These are phyloP conservation scores for Prionchulus punctatus DNA, from an alignment of 2,888 invertebrate species.

Conservation along the genomic window DNA sequence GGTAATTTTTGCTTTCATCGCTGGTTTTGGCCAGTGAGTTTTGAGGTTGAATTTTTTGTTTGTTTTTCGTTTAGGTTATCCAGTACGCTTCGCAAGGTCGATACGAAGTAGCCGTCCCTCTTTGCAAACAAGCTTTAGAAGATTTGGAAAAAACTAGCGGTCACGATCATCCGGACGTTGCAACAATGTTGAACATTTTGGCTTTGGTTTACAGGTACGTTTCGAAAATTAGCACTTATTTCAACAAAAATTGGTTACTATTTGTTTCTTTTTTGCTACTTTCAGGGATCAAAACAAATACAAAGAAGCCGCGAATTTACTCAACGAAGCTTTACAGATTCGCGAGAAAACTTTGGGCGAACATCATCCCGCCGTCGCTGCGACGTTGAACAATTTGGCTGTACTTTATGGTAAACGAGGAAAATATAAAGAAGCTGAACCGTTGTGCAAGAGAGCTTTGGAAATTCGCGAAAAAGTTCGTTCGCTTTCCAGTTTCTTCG, in stretches of 20 bases:
- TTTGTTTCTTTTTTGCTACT: not conserved
- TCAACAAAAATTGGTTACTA: not conserved
- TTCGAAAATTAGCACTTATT: slow-evolving; percentile 7
- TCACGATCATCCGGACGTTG: slow-evolving; percentile 98
- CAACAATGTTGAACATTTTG: slow-evolving; percentile 96
- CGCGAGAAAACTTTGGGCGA: slow-evolving; percentile 95
- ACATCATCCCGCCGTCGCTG: slow-evolving; percentile 98
- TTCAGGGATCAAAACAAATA: slow-evolving; percentile 93
- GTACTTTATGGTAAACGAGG: slow-evolving; percentile 96
- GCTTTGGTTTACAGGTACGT: slow-evolving; percentile 61
- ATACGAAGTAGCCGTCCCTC: slow-evolving; percentile 94
- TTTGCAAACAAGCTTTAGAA: slow-evolving; percentile 98
- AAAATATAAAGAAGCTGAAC: slow-evolving; percentile 96
- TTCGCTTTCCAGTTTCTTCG: no score
- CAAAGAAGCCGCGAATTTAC: slow-evolving; percentile 91
- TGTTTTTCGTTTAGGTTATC: slow-evolving; percentile 42
- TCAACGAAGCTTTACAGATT: slow-evolving; percentile 93
- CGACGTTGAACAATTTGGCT: slow-evolving; percentile 93
- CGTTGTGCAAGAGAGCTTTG: slow-evolving; percentile 92
- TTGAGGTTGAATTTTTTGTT: not conserved
- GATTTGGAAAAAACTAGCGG: slow-evolving; percentile 97
- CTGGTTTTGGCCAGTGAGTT: no score
- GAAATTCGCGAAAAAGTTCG: slow-evolving; percentile 83
- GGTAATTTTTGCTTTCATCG: slow-evolving; percentile 42
- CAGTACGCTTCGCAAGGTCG: slow-evolving; percentile 96